Conservation (phyloP, 2,797 vertebrate species). For the Phylloscopus collybita region DNA sequence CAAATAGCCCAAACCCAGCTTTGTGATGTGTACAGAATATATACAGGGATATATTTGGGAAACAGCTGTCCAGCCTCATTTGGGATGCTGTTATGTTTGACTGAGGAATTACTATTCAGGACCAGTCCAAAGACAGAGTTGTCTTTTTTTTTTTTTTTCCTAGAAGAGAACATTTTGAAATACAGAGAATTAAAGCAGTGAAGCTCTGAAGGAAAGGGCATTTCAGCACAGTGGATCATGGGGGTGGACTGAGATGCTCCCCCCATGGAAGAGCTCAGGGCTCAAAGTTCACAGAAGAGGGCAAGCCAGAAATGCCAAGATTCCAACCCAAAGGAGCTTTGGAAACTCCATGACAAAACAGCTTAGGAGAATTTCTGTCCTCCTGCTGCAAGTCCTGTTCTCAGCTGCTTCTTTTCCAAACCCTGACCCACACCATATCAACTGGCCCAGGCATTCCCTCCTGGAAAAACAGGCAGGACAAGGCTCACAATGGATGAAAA, state of each 20-base stretch:
- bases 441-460: not conserved
- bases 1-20: not conserved
- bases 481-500: not conserved
- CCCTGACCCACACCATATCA: not conserved
- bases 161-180: not conserved
- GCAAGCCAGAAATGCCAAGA: not conserved
- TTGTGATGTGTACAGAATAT: not conserved
- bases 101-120: conserved; percentile 19
- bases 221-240: not conserved
- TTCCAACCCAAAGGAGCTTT: not conserved
- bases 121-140: not conserved
- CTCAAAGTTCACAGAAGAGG: not conserved
- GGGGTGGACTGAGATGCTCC: accelerated
- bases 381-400: not conserved
- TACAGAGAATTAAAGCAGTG: not conserved
- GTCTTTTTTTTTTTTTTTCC: not conserved
- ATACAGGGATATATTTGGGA: not conserved
- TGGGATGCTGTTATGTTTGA: not conserved
- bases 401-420: not conserved
- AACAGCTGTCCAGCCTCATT: conserved; percentile 52
- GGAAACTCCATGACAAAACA: not conserved
- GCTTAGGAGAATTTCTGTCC: not conserved
- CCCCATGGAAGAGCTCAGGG: not conserved
- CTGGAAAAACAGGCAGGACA: not conserved
- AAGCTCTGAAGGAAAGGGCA: not conserved